phyloP scores from a whole-genome alignment of 2,113 vertebrate species.

The Aspiorhynchus laticeps region DNA sequence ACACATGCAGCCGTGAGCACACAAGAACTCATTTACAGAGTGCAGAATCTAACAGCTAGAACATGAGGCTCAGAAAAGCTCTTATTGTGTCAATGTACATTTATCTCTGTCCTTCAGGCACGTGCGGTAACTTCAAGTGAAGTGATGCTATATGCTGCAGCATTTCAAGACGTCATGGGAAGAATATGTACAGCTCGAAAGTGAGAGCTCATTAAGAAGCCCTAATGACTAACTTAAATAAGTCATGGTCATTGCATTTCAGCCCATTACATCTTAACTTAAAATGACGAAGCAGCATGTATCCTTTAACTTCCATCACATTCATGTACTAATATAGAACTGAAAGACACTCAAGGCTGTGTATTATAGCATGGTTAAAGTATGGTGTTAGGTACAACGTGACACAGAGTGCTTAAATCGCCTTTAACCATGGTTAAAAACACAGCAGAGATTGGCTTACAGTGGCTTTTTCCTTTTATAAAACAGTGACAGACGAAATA shows the following conservation, averaged over 20 bases:
- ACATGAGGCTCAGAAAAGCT: not conserved
- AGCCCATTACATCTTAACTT: not conserved
- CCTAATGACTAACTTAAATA: not conserved
- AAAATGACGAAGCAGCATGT: not conserved
- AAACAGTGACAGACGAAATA: not conserved
- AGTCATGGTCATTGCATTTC: not conserved
- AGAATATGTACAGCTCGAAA: not conserved
- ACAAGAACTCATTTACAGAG: slow-evolving; percentile 18
- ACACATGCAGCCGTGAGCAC: not conserved
- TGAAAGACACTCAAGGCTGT: not conserved
- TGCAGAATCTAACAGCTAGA: not conserved
- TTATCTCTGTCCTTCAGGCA: not conserved
- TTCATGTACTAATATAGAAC: not conserved
- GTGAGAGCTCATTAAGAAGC: not conserved
- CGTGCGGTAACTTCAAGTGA: not conserved
- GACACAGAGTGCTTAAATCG: not conserved
- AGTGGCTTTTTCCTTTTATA: not conserved
- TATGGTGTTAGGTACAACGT: not conserved
- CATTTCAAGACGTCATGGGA: not conserved
- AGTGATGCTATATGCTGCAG: not conserved
- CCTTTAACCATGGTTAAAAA: not conserved
- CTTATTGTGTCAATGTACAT: not conserved
- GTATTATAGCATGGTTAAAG: not conserved
- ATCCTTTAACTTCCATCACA: not conserved
- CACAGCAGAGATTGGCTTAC: not conserved